Conservation (phyloP, 2,113 vertebrate species). For the Capreolus pygargus region DNA sequence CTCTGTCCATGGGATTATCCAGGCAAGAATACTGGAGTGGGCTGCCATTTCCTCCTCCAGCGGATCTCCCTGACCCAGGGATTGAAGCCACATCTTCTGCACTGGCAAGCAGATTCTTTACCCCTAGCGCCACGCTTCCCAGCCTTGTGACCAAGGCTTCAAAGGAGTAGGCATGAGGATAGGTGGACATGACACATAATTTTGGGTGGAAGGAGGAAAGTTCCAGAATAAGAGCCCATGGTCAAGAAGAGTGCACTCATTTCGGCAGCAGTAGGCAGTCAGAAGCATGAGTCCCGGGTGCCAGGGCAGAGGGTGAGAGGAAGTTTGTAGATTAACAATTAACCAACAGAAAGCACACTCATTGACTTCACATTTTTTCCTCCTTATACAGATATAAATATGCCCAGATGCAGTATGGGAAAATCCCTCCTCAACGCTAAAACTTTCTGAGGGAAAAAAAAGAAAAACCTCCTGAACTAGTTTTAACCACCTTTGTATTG, state of each 20-base stretch:
- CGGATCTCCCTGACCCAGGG: neutral
- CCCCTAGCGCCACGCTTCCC: neutral
- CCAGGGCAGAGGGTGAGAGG: neutral
- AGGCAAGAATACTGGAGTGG: neutral
- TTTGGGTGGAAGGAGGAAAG: neutral
- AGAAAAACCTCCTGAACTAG: neutral
- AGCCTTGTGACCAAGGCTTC: neutral
- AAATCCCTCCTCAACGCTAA: neutral
- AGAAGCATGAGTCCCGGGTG: neutral
- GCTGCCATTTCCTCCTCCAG: neutral
- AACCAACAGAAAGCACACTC: neutral
- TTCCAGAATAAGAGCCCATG: neutral
- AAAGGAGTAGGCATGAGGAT: neutral
- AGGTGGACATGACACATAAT: neutral
- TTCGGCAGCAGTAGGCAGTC: neutral
- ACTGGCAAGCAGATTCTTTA: neutral
- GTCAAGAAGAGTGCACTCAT: neutral
- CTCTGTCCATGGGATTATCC: neutral
- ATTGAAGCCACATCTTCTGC: neutral
- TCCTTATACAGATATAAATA: neutral
- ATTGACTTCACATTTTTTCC: neutral
- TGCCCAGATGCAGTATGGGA: neutral
- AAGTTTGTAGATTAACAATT: neutral
- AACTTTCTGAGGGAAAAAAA: neutral
- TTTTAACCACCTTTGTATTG: constrained; percentile 35